Evolutionary conservation across 2,113 vertebrate species (phyloP), one percentile per base, ranked within the genome.

Genomic region (Callithrix jacchus): DNA sequence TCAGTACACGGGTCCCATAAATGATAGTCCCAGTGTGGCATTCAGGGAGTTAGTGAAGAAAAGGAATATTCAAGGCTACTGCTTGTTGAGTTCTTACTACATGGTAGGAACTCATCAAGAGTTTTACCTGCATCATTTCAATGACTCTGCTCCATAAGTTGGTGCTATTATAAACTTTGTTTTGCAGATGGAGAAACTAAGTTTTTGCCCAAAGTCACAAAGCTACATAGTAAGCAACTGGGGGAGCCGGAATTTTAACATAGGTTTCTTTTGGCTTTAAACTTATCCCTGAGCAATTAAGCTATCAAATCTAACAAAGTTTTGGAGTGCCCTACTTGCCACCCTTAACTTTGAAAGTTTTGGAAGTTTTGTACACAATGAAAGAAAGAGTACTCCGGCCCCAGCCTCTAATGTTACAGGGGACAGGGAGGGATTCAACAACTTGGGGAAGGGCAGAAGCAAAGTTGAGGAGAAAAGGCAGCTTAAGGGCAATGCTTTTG

Each of bases 401-500:
- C 8, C 49, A 83, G 30, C 27, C 12, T 64, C 12, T 61, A 23
- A 56, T 2, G 12, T 42, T 42, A 2, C 52, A 40, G 14, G 16
- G 18, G 20, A 1, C 6, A 52, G 23, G 30, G 35, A 37, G 17
- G 17, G 5, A 42, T 1, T 68, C 5, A 21, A 32, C 11, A 30
- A 2, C 0, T 8, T 70, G 61, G 18, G 17, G 25, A 89, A 23
- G 13, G 8, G 16, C 27, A 64, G 42, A 82, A 70, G 21, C 3
- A 23, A 37, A 47, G 20, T 16, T 47, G 30, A 70, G 32, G 45
- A 84, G 73, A 40, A 45, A 25, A 82, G 35, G 27, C 27, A 42
- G 9, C 8, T 1, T 3, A 23, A 49, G 18, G 66, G 14, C 4
- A 8, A 21, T 11, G 1, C 2, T n/a, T 47, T 61, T 68, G 30